Evolutionary conservation across 2,797 vertebrate species (phyloP).

Genomic region (Pangasius sanitwongsei): DNA sequence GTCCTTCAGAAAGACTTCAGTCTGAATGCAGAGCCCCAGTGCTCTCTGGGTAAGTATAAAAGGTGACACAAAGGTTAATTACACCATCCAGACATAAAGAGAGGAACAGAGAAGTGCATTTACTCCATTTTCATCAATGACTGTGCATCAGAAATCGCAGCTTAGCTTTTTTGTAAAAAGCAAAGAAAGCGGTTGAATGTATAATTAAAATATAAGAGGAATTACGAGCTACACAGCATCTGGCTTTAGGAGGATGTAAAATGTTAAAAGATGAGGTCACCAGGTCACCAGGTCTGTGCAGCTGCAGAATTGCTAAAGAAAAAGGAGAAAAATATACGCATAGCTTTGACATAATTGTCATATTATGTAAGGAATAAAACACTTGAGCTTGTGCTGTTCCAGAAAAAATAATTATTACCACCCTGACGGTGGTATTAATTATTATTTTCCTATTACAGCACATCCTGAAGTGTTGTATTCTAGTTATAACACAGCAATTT

Average conservation of each 20-base stretch:
- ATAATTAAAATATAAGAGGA: background rate
- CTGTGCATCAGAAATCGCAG: background rate
- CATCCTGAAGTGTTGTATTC: too few species aligned
- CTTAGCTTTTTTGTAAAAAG: background rate
- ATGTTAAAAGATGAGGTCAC: background rate
- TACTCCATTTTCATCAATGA: background rate
- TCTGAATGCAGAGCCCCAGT: background rate
- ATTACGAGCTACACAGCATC: background rate
- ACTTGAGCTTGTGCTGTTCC: background rate
- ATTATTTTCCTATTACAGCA: background rate
- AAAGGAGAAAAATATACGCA: too few species aligned
- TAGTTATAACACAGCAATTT: too few species aligned
- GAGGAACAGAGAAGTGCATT: background rate
- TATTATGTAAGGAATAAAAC: background rate
- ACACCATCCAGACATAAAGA: slow-evolving; percentile 4
- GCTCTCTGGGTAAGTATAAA: slow-evolving; percentile 17
- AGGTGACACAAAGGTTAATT: slow-evolving; percentile 13
- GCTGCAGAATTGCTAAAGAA: background rate
- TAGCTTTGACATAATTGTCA: background rate
- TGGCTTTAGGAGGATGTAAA: background rate
- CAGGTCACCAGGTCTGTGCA: background rate
- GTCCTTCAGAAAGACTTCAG: background rate
- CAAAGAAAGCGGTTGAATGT: background rate
- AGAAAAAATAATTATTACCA: background rate
- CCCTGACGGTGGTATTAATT: background rate